These are phyloP conservation scores for Albula goreensis DNA, from an alignment of 2,113 vertebrate genomes.

Conservation along the genomic window DNA sequence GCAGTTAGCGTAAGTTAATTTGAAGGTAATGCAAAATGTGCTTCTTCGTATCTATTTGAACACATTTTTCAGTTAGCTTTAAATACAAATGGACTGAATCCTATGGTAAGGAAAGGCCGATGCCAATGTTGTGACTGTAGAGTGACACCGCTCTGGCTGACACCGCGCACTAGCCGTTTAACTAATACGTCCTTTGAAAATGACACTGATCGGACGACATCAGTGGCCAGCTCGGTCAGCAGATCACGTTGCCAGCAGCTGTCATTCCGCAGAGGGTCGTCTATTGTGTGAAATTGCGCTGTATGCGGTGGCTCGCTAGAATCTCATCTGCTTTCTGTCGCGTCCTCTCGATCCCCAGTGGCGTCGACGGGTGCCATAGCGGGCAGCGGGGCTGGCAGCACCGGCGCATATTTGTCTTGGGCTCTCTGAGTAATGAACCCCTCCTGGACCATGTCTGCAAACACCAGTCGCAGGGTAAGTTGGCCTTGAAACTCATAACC, in stretches of 20 bases:
- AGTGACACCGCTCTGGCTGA: too few species aligned
- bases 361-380: slow-evolving; percentile 55
- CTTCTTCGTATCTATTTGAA: too few species aligned
- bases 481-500: background rate
- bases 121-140: too few species aligned
- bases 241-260: slow-evolving; percentile 35
- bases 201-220: too few species aligned
- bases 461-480: slow-evolving; percentile 87
- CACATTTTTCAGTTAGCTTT: too few species aligned
- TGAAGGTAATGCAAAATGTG: too few species aligned
- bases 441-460: slow-evolving; percentile 96
- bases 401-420: slow-evolving; percentile 43
- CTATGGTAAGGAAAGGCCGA: too few species aligned
- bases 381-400: slow-evolving; percentile 54
- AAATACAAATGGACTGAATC: too few species aligned
- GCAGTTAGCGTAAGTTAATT: too few species aligned
- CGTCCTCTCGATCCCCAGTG: slow-evolving; percentile 22
- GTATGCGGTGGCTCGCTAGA: slow-evolving; percentile 6
- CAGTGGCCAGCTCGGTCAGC: background rate
- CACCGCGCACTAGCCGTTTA: background rate
- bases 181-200: background rate
- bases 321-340: background rate
- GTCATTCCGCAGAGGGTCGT: slow-evolving; percentile 35
- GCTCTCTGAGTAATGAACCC: slow-evolving; percentile 89
- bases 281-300: slow-evolving; percentile 31